These are phyloP conservation scores for Saguinus midas DNA, from an alignment of 2,113 vertebrate genomes.

Conservation along the genomic window DNA sequence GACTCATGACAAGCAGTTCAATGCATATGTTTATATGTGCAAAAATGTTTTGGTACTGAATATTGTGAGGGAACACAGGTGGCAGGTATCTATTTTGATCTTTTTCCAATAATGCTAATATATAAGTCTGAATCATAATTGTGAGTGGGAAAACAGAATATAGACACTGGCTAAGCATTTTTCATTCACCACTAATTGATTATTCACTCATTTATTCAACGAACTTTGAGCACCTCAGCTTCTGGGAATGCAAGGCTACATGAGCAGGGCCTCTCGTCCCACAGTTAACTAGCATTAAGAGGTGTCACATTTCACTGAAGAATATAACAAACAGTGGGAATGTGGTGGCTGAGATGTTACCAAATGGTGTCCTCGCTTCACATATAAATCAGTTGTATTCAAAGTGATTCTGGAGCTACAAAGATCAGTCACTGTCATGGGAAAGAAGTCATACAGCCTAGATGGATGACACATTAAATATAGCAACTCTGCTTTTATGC, in stretches of 20 bases:
- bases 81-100: constrained; percentile 4
- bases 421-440: not conserved
- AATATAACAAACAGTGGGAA: not conserved
- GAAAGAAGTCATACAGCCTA: not conserved
- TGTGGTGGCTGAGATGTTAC: not conserved
- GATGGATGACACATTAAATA: not conserved
- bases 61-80: not conserved
- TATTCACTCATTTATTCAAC: constrained; percentile 23
- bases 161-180: constrained; percentile 10
- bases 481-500: not conserved
- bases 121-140: constrained; percentile 3
- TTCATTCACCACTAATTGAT: constrained; percentile 19
- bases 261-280: not conserved
- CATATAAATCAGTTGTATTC: not conserved
- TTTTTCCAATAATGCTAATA: not conserved
- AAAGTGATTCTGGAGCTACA: not conserved
- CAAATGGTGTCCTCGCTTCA: not conserved
- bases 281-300: not conserved
- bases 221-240: not conserved
- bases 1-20: not conserved
- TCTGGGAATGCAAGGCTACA: not conserved
- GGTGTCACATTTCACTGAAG: not conserved
- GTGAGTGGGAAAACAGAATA: constrained; percentile 45
- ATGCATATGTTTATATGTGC: not conserved
- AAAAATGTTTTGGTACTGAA: not conserved